phyloP scores from a whole-genome alignment of 2,888 invertebrate species.

The Pachliopta kotzebuea region DNA sequence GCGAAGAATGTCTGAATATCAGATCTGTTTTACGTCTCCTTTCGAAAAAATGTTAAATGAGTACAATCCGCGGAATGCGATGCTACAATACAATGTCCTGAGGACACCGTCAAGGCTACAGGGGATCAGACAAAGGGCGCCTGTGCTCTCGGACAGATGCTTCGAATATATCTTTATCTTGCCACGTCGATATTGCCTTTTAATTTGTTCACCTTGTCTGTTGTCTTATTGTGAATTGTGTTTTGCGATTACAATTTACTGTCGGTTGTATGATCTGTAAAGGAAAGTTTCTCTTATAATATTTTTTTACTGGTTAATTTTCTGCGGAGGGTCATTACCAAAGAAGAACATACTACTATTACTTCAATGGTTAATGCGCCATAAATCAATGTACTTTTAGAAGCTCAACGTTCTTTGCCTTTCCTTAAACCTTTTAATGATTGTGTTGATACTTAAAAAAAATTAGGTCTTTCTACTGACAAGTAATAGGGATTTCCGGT shows the following conservation, averaged over 20 bases:
- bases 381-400: no score
- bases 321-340: no score
- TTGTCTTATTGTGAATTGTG: neutral
- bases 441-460: no score
- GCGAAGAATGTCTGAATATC: neutral
- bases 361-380: no score
- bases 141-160: slow-evolving; percentile 31
- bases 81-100: slow-evolving; percentile 39
- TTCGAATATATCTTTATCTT: neutral
- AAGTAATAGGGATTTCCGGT: no score
- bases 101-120: slow-evolving; percentile 37
- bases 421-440: no score
- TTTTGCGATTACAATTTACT: neutral
- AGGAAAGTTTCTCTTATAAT: no score
- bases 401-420: no score
- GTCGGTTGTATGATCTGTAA: no score
- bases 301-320: no score
- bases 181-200: slow-evolving; percentile 1
- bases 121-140: slow-evolving; percentile 43
- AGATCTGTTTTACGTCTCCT: slow-evolving; percentile 30
- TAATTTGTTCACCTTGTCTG: neutral
- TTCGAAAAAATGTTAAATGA: slow-evolving; percentile 36
- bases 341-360: no score
- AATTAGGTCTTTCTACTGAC: no score
- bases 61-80: slow-evolving; percentile 37